Evolutionary conservation across 2,113 vertebrate species (phyloP), one percentile per base, ranked within the genome.

Genomic region (Pollimyrus isidori): DNA sequence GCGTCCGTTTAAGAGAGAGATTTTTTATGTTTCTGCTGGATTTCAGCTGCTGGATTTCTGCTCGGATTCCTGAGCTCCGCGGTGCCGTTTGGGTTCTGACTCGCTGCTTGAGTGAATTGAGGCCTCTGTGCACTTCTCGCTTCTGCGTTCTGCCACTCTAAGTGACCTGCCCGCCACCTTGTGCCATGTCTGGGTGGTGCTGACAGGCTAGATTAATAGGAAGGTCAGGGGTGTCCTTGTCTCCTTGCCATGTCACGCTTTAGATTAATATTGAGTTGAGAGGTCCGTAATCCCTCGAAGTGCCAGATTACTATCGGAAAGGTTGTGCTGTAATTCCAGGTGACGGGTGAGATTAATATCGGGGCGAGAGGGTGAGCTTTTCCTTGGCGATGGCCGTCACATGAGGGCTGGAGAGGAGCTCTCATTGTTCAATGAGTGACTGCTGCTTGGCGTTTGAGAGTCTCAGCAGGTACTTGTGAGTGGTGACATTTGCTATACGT

Each of bases 271-370:
- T 84, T 26, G 82, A 56, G 50, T 35, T 35, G 49, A 87, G n/a
- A 87, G 85, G 85, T 87, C n/a, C 17, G 85, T 87, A 87, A 87
- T 87, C 85, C 50, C 85, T 84, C 46, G 85, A 87, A 53, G 30
- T 3, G 50, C 85, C 49, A 53, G 85, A 87, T 87, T 87, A 39
- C 50, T 53, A 53, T 87, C 85, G n/a, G 49, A 87, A 50, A 30
- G 26, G 49, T 52, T 35, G 82, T 17, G n/a, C 30, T 87, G 85
- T 53, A 53, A 53, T 87, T 48, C 85, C 50, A 19, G 49, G 50
- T 52, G 85, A 52, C 30, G 50, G 50, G 50, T 56, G 46, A 53
- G 85, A 87, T 87, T 53, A 35, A 87, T 56, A 39, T 87, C 49
- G 15, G 50, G 49, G n/a, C n/a, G 85, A 53, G 49, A n/a, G 73